A percentile compares a stretch with the other conserved stretches of the same genome.
Conservation (phyloP, 1,140 invertebrate species). For the Microplitis demolitor region DNA sequence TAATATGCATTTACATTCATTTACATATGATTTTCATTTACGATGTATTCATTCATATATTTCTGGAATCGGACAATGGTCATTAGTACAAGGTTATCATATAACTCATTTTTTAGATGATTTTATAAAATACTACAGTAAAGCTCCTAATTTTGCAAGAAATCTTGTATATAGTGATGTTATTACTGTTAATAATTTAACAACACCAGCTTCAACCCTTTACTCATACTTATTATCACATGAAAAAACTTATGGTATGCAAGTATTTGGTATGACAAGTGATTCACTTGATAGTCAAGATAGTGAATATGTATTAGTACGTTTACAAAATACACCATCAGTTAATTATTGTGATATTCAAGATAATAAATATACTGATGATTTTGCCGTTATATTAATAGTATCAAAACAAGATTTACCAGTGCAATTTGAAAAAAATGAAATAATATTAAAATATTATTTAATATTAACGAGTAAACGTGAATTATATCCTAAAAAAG, state of each 20-base stretch:
- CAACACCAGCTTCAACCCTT: conserved; percentile 70
- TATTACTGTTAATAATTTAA: conserved; percentile 66
- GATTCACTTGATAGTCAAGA: conserved; percentile 52
- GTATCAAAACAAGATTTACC: conserved; percentile 65
- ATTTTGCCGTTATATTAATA: conserved; percentile 74
- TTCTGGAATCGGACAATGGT: conserved; percentile 64
- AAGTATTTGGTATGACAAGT: conserved; percentile 70
- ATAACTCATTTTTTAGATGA: conserved; percentile 80
- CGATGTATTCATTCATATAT: conserved; percentile 76
- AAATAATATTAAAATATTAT: conserved; percentile 75
- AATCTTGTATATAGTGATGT: conserved; percentile 75
- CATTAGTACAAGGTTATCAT: conserved; percentile 74
- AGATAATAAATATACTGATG: conserved; percentile 68
- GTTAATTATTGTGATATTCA: conserved; percentile 69
- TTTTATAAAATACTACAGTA: conserved; percentile 83
- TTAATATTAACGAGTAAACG: conserved; percentile 73
- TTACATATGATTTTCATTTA: conserved; percentile 87
- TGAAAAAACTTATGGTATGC: conserved; percentile 74
- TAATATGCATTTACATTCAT: conserved; percentile 83
- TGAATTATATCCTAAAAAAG: conserved; percentile 73
- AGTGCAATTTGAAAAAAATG: conserved; percentile 50
- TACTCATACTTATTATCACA: conserved; percentile 77
- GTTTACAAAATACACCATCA: conserved; percentile 64
- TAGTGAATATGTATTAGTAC: conserved; percentile 69
- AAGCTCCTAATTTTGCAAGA: conserved; percentile 81